phyloP scores from a whole-genome alignment of 53 echinoderm and acorn worm species.

The Echinometra lucunter region DNA sequence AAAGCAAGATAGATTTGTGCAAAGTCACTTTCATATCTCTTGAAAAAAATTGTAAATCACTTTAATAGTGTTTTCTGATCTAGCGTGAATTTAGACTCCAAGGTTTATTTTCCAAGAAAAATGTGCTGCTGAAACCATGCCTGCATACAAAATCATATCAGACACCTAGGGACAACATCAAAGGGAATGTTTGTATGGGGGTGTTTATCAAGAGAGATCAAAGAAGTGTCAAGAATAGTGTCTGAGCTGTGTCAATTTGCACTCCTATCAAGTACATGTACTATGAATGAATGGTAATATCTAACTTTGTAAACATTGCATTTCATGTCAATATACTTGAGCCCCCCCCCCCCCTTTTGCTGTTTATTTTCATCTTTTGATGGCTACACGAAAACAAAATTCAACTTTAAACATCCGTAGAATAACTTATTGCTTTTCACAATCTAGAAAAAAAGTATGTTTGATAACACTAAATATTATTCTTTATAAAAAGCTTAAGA shows the following conservation, averaged over 20 bases:
- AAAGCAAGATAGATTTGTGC: no score
- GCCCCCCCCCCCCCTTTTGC: background rate
- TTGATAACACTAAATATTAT: no score
- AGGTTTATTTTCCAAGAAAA: no score
- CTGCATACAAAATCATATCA: background rate
- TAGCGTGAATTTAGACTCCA: no score
- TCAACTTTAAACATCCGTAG: background rate
- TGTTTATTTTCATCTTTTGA: background rate
- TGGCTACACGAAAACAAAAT: background rate
- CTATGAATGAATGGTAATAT: conserved; percentile 43
- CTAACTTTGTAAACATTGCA: conserved; percentile 51
- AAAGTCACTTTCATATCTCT: no score
- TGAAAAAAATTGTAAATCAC: no score
- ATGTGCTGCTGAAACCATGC: no score
- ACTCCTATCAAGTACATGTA: background rate
- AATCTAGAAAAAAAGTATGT: no score
- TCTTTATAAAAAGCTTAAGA: no score
- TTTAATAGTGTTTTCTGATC: no score
- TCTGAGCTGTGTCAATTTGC: conserved; percentile 34
- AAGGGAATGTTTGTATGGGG: background rate
- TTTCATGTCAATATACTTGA: background rate
- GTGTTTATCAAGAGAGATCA: background rate
- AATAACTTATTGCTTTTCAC: background rate
- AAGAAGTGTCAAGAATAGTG: conserved; percentile 41
- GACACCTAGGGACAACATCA: background rate